A percentile compares a stretch with the other conserved stretches of the same genome.
Conservation (phyloP, 1,140 invertebrate species). For the Pogonomyrmex barbatus region DNA sequence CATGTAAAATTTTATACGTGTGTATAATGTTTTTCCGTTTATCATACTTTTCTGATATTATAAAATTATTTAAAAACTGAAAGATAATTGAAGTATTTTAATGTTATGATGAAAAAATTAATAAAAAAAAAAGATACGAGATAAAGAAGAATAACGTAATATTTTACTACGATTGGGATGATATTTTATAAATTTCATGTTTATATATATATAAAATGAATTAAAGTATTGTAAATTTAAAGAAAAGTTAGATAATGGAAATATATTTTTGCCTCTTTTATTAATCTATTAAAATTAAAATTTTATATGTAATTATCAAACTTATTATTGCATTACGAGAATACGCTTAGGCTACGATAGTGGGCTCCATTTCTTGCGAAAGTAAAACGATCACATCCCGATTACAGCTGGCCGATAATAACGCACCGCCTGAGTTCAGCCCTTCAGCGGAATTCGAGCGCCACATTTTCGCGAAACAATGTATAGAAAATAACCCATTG, state of each 20-base stretch:
- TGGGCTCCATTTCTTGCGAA: neutral
- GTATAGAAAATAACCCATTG: slow-evolving; percentile 78
- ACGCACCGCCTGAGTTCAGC: slow-evolving; percentile 40
- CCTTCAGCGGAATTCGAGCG: slow-evolving; percentile 62
- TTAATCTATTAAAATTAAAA: neutral
- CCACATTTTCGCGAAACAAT: slow-evolving; percentile 73
- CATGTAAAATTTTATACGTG: neutral
- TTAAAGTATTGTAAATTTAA: neutral
- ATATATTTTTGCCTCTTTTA: neutral
- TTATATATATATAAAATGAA: neutral
- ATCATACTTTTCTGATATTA: neutral
- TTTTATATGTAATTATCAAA: neutral
- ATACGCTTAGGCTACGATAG: neutral
- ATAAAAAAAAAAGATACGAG: neutral
- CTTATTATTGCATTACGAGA: neutral
- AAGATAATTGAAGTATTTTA: neutral
- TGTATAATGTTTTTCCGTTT: neutral
- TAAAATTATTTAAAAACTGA: neutral
- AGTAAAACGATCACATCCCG: slow-evolving; percentile 47
- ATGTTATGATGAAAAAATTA: neutral
- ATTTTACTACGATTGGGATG: neutral
- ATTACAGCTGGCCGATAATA: slow-evolving; percentile 44
- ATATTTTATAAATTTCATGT: neutral
- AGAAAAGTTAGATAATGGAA: neutral
- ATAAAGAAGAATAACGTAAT: neutral